Percentiles rank a stretch among this genome's conserved stretches.
Conservation (phyloP, 2,113 vertebrate species). For the human region DNA sequence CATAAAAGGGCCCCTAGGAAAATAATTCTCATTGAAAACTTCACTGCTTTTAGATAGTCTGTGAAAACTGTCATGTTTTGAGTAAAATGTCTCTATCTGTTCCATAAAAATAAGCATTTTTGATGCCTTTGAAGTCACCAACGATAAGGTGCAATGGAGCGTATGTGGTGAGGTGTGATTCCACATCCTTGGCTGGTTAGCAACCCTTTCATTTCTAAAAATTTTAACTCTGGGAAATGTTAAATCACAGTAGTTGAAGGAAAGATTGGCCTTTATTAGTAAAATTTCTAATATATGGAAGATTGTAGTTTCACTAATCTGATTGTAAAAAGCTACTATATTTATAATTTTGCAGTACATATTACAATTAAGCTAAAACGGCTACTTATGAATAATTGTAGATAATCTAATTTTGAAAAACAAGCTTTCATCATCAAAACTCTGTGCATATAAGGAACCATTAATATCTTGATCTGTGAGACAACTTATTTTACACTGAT, state of each 20-base stretch:
- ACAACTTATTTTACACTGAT: neutral
- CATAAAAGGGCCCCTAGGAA: neutral
- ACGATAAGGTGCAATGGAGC: neutral
- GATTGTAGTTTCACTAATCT: neutral
- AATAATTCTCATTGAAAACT: neutral
- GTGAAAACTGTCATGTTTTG: neutral
- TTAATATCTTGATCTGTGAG: neutral
- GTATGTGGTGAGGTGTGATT: neutral
- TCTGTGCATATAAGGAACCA: neutral
- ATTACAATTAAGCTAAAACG: neutral
- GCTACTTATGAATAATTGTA: neutral
- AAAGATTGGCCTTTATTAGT: neutral
- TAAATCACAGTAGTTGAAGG: neutral
- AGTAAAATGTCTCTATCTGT: neutral
- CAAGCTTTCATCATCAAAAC: slow-evolving; percentile 10
- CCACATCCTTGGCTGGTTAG: neutral
- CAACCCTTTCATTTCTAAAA: neutral
- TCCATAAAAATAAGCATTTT: neutral
- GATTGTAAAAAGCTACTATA: neutral
- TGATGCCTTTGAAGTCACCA: neutral
- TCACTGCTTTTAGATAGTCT: neutral
- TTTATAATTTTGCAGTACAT: neutral
- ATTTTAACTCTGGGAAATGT: neutral
- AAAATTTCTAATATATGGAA: neutral
- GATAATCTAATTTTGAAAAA: slow-evolving; percentile 6